Evolutionary conservation across 2,888 invertebrate species (phyloP).

Genomic region (Apamea crenata): DNA sequence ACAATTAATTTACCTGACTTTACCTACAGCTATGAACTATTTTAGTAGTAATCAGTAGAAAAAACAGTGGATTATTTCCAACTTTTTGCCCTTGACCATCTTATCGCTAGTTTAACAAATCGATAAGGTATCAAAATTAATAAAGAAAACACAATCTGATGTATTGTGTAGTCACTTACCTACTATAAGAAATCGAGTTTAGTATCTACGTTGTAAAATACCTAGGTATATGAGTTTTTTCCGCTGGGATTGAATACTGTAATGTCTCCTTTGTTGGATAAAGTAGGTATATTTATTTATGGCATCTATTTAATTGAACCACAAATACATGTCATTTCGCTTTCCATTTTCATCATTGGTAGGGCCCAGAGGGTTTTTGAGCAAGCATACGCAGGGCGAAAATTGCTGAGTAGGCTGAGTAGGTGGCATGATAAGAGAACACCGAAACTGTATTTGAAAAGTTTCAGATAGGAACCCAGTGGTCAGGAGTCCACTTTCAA

Average conservation of each 20-base stretch:
- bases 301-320: neutral
- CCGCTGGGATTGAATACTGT: neutral
- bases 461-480: no score
- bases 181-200: slow-evolving; percentile 18
- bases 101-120: slow-evolving; percentile 48
- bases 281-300: neutral
- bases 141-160: slow-evolving; percentile 21
- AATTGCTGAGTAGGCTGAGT: no score
- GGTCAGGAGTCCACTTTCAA: no score
- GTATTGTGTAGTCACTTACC: neutral
- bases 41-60: slow-evolving; percentile 29
- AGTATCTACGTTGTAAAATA: slow-evolving; percentile 25
- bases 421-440: no score
- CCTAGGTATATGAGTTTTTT: slow-evolving; percentile 9
- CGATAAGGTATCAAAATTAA: slow-evolving; percentile 56
- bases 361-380: no score
- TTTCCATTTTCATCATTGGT: neutral
- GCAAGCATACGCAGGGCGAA: no score
- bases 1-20: neutral
- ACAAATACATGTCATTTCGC: neutral
- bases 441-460: no score
- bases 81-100: slow-evolving; percentile 60
- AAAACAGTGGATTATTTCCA: slow-evolving; percentile 43
- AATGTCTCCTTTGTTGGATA: neutral
- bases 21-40: slow-evolving; percentile 4